These are phyloP conservation scores for Chrysina gloriosa DNA, from an alignment of 2,888 invertebrate genomes.

Conservation along the genomic window DNA sequence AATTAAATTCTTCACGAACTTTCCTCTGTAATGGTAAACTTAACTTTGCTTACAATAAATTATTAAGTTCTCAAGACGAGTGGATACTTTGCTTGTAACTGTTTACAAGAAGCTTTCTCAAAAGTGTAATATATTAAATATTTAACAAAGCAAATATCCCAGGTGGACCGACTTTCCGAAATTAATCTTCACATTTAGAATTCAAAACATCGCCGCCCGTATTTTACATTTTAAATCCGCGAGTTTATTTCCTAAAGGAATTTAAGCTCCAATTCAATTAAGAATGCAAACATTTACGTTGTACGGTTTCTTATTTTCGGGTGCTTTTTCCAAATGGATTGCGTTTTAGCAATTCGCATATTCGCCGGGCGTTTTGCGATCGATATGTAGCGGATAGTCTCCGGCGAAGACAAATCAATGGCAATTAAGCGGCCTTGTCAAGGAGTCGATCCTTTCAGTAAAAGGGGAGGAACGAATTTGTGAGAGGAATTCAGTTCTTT, in stretches of 20 bases:
- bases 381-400: background rate
- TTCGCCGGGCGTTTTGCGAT: background rate
- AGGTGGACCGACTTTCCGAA: background rate
- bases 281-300: conserved; percentile 13
- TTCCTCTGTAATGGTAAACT: too few species aligned
- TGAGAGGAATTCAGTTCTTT: background rate
- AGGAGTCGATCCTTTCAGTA: background rate
- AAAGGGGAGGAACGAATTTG: background rate
- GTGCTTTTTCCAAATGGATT: background rate
- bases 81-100: too few species aligned
- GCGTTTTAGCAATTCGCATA: background rate
- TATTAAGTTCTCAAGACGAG: too few species aligned
- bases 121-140: background rate
- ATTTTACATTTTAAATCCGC: conserved; percentile 19
- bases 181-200: conserved; percentile 15
- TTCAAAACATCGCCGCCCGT: background rate
- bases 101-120: too few species aligned
- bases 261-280: conserved; percentile 26
- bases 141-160: background rate
- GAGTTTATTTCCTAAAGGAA: conserved; percentile 3
- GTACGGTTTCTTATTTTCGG: background rate
- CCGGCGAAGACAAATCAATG: background rate
- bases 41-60: too few species aligned
- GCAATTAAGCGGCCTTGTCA: background rate
- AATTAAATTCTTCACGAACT: too few species aligned